These are phyloP conservation scores for Panonychus citri DNA, from an alignment of 1,140 invertebrate genomes.

Conservation along the genomic window DNA sequence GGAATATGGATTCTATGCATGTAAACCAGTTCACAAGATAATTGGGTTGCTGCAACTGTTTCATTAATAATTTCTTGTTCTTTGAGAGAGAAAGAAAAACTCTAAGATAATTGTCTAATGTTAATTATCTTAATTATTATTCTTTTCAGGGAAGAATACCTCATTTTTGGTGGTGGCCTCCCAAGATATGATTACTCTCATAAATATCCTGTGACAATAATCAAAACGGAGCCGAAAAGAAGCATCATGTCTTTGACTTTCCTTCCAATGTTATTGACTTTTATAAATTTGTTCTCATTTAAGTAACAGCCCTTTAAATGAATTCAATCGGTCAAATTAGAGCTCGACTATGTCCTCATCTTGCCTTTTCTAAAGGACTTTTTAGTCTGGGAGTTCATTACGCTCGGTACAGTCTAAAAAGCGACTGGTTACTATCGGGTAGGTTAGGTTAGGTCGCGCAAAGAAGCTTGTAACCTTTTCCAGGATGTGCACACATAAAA, in stretches of 20 bases:
- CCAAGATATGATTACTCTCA: slow-evolving; percentile 74
- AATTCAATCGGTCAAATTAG: too few relatives aligned
- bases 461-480: too few relatives aligned
- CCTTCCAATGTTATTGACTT: slow-evolving; percentile 60
- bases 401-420: too few relatives aligned
- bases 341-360: slow-evolving; percentile 49
- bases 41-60: slow-evolving; percentile 23
- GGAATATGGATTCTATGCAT: slow-evolving; percentile 73
- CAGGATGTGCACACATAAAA: slow-evolving; percentile 27
- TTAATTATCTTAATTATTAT: too few relatives aligned
- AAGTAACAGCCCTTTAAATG: slow-evolving; percentile 49
- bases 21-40: slow-evolving; percentile 73
- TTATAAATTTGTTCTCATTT: slow-evolving; percentile 42
- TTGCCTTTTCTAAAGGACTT: too few relatives aligned
- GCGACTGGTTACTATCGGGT: too few relatives aligned
- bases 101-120: too few relatives aligned
- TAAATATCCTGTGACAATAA: slow-evolving; percentile 68
- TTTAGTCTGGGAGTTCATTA: too few relatives aligned
- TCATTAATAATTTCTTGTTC: neutral
- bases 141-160: slow-evolving; percentile 28
- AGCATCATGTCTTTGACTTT: slow-evolving; percentile 77
- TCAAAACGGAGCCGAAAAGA: slow-evolving; percentile 26
- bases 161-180: slow-evolving; percentile 66
- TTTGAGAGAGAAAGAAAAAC: neutral
- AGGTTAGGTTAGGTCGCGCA: too few relatives aligned